Conservation (phyloP, 2,113 vertebrate species). For the Zosterops borbonicus region DNA sequence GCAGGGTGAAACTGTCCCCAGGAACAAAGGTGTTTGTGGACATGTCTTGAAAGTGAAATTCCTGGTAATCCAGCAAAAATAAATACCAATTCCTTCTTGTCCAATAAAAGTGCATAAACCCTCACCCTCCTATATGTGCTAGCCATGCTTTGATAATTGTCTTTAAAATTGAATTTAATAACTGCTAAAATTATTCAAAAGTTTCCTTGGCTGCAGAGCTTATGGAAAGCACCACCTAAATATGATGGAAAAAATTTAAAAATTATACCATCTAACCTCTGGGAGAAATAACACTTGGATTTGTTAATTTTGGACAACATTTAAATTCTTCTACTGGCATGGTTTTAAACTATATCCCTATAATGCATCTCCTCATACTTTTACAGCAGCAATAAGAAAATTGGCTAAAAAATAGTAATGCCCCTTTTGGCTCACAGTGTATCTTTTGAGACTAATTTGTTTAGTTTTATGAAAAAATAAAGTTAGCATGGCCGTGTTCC, state of each 20-base stretch:
- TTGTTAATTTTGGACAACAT: conserved; percentile 44
- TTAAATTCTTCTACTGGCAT: not conserved
- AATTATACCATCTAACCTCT: not conserved
- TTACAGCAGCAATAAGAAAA: not conserved
- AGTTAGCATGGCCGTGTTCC: not conserved
- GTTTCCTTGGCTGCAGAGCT: conserved; percentile 13
- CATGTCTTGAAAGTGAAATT: rapidly evolving
- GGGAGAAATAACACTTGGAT: conserved; percentile 37
- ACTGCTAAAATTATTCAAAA: not conserved
- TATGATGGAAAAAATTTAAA: not conserved
- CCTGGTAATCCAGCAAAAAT: conserved; percentile 26
- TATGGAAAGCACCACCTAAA: not conserved
- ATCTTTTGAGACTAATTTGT: not conserved
- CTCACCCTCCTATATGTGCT: not conserved
- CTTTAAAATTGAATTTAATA: conserved; percentile 7
- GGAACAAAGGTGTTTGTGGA: not conserved
- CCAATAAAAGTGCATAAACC: not conserved
- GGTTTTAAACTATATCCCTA: not conserved
- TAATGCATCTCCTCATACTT: conserved; percentile 4
- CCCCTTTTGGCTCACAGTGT: not conserved
- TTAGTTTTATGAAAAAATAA: conserved; percentile 31
- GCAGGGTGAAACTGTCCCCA: not conserved
- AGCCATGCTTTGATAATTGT: not conserved
- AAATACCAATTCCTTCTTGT: not conserved
- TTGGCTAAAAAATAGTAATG: not conserved